Percentiles rank a stretch among this genome's conserved stretches.
These are phyloP conservation scores for Neolamprologus hecqui DNA, from an alignment of 2,113 vertebrate species.

Conservation along the genomic window DNA sequence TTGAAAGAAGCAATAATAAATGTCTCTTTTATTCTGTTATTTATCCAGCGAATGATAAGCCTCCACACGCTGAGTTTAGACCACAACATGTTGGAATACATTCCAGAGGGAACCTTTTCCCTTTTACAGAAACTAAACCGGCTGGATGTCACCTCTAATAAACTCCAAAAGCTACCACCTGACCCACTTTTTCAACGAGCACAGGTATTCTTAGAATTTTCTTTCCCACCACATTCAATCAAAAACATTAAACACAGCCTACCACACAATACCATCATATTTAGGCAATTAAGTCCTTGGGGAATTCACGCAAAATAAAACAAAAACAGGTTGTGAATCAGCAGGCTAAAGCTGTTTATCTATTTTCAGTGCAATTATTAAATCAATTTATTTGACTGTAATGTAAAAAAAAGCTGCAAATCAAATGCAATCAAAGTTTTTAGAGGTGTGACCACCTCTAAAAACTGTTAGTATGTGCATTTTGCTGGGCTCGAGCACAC, in stretches of 20 bases:
- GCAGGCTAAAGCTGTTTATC: too few relatives aligned
- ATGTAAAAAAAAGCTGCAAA: not conserved
- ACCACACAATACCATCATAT: not conserved
- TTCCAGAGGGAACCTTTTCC: constrained; percentile 97
- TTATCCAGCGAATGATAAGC: constrained; percentile 81
- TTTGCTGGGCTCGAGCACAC: not conserved
- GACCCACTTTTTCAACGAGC: constrained; percentile 96
- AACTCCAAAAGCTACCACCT: constrained; percentile 93
- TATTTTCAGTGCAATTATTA: not conserved
- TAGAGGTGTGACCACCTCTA: not conserved
- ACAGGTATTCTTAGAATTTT: constrained; percentile 70
- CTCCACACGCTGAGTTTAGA: constrained; percentile 95
- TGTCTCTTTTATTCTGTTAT: not conserved
- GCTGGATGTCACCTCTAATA: constrained; percentile 97
- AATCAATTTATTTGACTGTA: not conserved
- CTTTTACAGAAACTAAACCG: constrained; percentile 97
- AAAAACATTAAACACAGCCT: not conserved
- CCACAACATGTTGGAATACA: constrained; percentile 98
- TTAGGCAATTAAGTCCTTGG: not conserved
- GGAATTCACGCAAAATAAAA: not conserved
- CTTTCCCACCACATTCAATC: not conserved
- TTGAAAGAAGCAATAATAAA: not conserved
- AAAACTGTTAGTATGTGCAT: not conserved
- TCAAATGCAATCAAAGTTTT: not conserved
- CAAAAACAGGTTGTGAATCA: not conserved